These are phyloP conservation scores for Vesta saturnalis DNA, from an alignment of 2,888 invertebrate genomes.

Conservation along the genomic window DNA sequence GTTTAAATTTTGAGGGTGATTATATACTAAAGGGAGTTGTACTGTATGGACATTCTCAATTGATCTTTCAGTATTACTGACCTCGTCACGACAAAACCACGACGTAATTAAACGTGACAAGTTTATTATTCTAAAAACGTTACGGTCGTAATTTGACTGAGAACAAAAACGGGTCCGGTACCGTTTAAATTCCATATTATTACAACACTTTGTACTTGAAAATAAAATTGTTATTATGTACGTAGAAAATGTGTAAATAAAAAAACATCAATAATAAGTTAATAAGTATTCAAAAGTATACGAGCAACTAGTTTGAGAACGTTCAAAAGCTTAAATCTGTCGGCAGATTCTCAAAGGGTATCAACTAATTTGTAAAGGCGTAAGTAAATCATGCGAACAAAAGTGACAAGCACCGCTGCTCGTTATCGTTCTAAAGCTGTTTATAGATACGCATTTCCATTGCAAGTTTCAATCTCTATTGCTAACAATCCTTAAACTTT, in stretches of 20 bases:
- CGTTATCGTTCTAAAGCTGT: slow-evolving; percentile 39
- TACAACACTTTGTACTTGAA: not conserved
- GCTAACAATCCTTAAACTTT: slow-evolving; percentile 34
- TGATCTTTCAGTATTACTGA: slow-evolving; percentile 34
- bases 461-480: slow-evolving; percentile 23
- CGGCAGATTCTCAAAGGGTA: slow-evolving; percentile 36
- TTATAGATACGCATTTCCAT: slow-evolving; percentile 36
- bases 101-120: slow-evolving; percentile 44
- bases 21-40: slow-evolving; percentile 17
- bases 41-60: slow-evolving; percentile 12
- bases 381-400: slow-evolving; percentile 41
- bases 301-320: slow-evolving; percentile 28
- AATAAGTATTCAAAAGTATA: slow-evolving; percentile 1
- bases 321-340: slow-evolving; percentile 27
- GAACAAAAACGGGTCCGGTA: slow-evolving; percentile 12
- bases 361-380: slow-evolving; percentile 40
- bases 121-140: slow-evolving; percentile 38
- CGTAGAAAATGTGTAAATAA: not conserved
- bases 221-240: not conserved
- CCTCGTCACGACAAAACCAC: slow-evolving; percentile 40
- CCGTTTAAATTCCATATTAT: slow-evolving; percentile 14
- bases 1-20: slow-evolving; percentile 28
- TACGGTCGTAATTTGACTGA: slow-evolving; percentile 31
- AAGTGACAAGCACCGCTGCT: slow-evolving; percentile 39
- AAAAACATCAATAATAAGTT: not conserved